Evolutionary conservation across 2,888 invertebrate species (phyloP), one percentile per base, ranked within the genome.

Genomic region (Noctua janthina): DNA sequence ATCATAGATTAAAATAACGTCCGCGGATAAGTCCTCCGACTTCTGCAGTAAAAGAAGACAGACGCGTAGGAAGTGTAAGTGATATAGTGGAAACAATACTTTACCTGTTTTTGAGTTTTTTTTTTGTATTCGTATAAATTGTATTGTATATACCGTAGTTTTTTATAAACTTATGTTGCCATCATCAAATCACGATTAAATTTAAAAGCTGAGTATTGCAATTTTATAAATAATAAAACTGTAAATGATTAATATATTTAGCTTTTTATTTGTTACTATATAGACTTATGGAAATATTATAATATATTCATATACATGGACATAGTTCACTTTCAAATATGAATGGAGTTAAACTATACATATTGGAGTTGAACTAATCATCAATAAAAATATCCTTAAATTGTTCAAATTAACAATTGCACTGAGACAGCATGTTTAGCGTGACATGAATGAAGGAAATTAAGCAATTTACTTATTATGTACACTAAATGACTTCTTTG

Each of bases 401-500:
- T 96, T 94, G 95, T 95, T 95, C 94, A 95, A 95, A 94, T 93
- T 91, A 95, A 95, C 93, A 94, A 95, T 96, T 96, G 96, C 96
- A 96, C 96, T 95, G 96, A 94, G 92, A 94, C 91, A 94, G 93
- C 92, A 91, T 92, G 92, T 91, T 91, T 92, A 92, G 89, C 91
- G 92, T 87, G 89, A 87, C 85, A 80, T 75, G 92, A 82, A 86
- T 91, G 80, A 90, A 91, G 87, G 88, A 89, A 91, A 94, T 93
- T 91, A 91, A 93, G 92, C 85, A 92, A 91, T 92, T 87, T 88
- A 82, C 88, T 87, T 88, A 90, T 89, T 90, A 89, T 89, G 84
- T 93, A 92, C 92, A 94, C 95, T 97, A 97, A 93, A 97, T 95
- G 92, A 98, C 98, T 96, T 99, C 98, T 96, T 99, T 99, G 91